Evolutionary conservation across 2,113 vertebrate genomes (phyloP).

Genomic region (Aplodontia rufa): DNA sequence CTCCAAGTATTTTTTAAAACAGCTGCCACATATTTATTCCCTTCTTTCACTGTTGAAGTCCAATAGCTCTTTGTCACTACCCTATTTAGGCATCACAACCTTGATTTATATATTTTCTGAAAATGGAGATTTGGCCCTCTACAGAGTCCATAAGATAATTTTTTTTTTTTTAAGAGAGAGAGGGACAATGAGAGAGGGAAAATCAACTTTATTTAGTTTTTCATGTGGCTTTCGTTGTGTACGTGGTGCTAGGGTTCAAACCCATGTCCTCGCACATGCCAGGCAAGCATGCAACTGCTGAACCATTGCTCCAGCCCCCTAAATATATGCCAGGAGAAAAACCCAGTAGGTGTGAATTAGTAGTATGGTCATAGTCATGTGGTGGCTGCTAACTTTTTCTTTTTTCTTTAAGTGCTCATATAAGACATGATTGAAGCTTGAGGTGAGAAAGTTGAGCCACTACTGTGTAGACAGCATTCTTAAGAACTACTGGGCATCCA

Average conservation of each 20-base stretch:
- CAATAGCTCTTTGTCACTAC: background rate
- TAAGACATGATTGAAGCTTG: background rate
- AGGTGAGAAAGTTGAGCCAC: background rate
- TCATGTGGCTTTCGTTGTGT: too few species aligned
- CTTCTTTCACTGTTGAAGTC: background rate
- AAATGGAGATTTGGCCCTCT: background rate
- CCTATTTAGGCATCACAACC: background rate
- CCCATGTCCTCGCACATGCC: too few species aligned
- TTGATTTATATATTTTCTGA: background rate
- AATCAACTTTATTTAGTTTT: too few species aligned
- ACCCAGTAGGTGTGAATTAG: background rate
- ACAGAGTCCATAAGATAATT: background rate
- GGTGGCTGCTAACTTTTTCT: background rate
- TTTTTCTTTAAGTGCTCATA: background rate
- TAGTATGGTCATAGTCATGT: background rate
- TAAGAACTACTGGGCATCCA: background rate
- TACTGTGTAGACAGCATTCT: background rate
- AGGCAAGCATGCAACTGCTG: too few species aligned
- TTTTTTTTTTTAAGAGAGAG: too few species aligned
- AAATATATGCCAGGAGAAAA: background rate
- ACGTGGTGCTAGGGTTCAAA: too few species aligned
- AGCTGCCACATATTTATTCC: background rate
- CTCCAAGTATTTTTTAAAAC: background rate
- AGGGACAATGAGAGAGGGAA: too few species aligned
- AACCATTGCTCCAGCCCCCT: too few species aligned